phyloP scores from a whole-genome alignment of 2,113 vertebrate genomes.

The Protobothrops mucrosquamatus region DNA sequence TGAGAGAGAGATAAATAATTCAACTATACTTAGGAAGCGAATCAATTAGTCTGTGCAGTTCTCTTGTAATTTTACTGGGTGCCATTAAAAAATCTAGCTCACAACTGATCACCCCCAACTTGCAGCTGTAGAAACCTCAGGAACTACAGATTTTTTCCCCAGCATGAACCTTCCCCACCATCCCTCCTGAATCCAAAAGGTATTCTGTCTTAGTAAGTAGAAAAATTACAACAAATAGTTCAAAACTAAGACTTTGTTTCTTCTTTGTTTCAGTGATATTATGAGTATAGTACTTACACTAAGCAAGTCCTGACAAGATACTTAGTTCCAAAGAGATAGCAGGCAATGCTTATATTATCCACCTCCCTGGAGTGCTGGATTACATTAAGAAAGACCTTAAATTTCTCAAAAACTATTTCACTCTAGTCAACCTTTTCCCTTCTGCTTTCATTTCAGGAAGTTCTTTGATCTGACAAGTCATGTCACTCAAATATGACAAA shows the following conservation, averaged over 20 bases:
- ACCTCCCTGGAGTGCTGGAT: background rate
- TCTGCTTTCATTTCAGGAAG: background rate
- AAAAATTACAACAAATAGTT: background rate
- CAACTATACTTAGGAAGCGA: conserved; percentile 51
- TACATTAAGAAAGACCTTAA: background rate
- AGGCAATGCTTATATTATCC: background rate
- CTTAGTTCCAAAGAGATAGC: background rate
- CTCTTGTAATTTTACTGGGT: conserved; percentile 60
- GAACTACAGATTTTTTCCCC: conserved; percentile 7
- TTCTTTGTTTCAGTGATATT: background rate
- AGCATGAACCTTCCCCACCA: background rate
- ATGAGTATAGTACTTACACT: background rate
- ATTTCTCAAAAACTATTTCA: background rate
- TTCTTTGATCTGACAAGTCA: background rate
- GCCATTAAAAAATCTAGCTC: conserved; percentile 53
- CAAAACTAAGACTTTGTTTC: background rate
- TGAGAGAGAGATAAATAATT: conserved; percentile 58
- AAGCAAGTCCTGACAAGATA: background rate
- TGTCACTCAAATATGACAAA: background rate
- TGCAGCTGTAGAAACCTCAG: conserved; percentile 53
- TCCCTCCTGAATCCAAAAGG: background rate
- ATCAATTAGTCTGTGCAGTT: conserved; percentile 63
- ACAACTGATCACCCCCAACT: conserved; percentile 39
- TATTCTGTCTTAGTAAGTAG: background rate
- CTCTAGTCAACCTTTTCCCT: background rate